phyloP scores from a whole-genome alignment of 2,113 vertebrate species.

The Athene cunicularia region DNA sequence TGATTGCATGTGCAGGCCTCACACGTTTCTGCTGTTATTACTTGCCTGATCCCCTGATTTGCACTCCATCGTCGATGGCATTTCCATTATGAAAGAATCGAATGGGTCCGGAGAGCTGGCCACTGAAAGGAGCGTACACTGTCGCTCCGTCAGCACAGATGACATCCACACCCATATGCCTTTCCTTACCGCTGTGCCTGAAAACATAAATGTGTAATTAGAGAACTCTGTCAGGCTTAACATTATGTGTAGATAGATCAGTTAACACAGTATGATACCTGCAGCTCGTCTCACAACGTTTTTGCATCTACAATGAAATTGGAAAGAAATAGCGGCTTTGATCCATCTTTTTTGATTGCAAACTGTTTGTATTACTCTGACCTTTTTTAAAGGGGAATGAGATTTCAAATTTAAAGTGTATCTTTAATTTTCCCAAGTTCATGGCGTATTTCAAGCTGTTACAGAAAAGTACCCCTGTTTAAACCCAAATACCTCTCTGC shows the following conservation, averaged over 20 bases:
- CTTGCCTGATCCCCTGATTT: constrained; percentile 73
- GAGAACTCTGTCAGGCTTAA: not conserved
- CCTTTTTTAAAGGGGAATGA: not conserved
- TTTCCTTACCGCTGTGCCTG: not conserved
- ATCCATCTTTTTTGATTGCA: not conserved
- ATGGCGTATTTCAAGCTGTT: not conserved
- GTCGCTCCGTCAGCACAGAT: constrained; percentile 72
- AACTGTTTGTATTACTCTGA: not conserved
- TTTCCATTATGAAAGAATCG: constrained; percentile 68
- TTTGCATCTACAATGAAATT: not conserved
- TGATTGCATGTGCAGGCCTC: rapidly evolving
- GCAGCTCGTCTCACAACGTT: not conserved
- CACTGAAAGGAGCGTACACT: constrained; percentile 78
- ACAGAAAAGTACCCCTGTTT: not conserved
- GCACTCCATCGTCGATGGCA: constrained; percentile 78
- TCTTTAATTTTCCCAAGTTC: not conserved
- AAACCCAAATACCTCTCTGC: not conserved
- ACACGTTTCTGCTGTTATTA: not conserved
- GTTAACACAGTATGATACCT: not conserved
- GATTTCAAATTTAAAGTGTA: not conserved
- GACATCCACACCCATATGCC: constrained; percentile 74
- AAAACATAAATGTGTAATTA: not conserved
- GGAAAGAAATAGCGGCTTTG: not conserved
- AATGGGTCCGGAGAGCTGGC: constrained; percentile 67
- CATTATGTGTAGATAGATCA: rapidly evolving